Evolutionary conservation across 2,113 vertebrate species (phyloP).

Genomic region (Ceuthmochares aereus): DNA sequence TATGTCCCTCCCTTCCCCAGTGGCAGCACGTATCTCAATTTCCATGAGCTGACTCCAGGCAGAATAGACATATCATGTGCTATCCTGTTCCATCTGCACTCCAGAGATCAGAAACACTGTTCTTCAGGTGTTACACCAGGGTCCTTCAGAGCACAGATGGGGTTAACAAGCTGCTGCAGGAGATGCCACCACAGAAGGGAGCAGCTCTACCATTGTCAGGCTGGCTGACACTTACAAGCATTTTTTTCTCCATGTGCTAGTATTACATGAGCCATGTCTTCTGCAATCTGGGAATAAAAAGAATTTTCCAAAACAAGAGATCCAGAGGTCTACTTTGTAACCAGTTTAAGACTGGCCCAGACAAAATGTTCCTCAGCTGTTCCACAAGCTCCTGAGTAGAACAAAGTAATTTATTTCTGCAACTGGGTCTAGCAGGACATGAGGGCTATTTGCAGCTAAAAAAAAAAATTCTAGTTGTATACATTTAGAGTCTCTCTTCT

Average conservation of each 20-base stretch:
- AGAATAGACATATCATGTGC: background rate
- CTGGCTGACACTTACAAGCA: background rate
- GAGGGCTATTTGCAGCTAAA: background rate
- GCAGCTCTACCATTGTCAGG: background rate
- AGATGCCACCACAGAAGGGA: background rate
- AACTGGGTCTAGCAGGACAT: background rate
- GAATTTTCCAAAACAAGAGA: background rate
- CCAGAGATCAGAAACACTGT: background rate
- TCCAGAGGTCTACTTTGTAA: background rate
- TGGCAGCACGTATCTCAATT: fast-evolving
- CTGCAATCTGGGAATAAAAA: background rate
- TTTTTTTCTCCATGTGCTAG: background rate
- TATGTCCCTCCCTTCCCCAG: background rate
- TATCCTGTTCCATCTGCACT: background rate
- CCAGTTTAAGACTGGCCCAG: background rate
- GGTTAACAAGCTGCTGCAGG: background rate
- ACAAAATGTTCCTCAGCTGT: background rate
- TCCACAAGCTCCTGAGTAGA: background rate
- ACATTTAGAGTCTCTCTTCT: background rate
- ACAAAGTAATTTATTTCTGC: background rate
- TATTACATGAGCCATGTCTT: background rate
- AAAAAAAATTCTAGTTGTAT: background rate
- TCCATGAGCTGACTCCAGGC: background rate
- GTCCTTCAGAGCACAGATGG: fast-evolving
- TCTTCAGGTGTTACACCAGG: background rate